phyloP scores from a whole-genome alignment of 2,797 vertebrate genomes.

The Uromys caudimaculatus region DNA sequence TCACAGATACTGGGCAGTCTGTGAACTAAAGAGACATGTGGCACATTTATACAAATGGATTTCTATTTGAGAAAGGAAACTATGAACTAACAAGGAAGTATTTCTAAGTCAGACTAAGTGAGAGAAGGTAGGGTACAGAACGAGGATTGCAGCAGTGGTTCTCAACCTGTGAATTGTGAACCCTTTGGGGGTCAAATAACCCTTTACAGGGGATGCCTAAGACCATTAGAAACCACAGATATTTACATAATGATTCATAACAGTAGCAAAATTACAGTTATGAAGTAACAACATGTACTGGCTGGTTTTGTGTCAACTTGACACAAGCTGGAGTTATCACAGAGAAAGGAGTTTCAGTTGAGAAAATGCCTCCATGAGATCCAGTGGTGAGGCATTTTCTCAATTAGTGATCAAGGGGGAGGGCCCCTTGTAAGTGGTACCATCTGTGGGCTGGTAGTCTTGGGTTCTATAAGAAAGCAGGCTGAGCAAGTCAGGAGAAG shows the following conservation, averaged over 20 bases:
- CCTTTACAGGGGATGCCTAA: neutral
- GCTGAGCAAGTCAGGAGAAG: too few relatives aligned
- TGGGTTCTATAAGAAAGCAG: too few relatives aligned
- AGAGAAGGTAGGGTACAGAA: neutral
- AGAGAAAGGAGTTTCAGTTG: too few relatives aligned
- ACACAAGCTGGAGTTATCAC: too few relatives aligned
- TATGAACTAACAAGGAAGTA: neutral
- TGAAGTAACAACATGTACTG: too few relatives aligned
- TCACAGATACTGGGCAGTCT: neutral
- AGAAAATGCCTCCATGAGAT: too few relatives aligned
- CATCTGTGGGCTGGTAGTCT: too few relatives aligned
- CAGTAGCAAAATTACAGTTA: neutral
- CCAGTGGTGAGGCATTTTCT: too few relatives aligned
- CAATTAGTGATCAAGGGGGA: too few relatives aligned
- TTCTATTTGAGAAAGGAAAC: neutral
- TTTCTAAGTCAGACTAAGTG: neutral
- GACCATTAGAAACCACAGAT: neutral
- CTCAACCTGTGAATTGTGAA: neutral
- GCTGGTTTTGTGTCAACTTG: too few relatives aligned
- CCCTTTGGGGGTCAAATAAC: neutral
- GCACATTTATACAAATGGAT: neutral
- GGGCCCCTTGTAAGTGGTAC: too few relatives aligned
- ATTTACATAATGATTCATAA: neutral
- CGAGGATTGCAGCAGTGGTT: neutral
- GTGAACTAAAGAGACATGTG: too few relatives aligned